A percentile compares a stretch with the other conserved stretches of the same genome.
phyloP scores from a whole-genome alignment of 1,140 invertebrate genomes.

The Caligus rogercresseyi region DNA sequence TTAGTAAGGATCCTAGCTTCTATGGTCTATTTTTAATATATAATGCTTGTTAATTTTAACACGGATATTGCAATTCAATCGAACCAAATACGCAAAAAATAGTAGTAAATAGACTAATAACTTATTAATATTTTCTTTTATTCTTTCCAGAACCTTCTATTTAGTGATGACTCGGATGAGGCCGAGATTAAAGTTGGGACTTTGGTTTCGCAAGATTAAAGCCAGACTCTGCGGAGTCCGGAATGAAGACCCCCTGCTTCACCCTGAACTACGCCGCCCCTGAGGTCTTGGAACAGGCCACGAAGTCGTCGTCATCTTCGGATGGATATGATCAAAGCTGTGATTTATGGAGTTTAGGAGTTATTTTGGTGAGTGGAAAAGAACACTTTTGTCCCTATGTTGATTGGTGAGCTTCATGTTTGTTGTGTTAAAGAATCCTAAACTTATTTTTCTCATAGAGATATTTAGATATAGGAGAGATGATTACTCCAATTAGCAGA shows the following conservation, averaged over 20 bases:
- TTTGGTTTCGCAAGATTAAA: slow-evolving; percentile 70
- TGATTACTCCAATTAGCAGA: too few species aligned
- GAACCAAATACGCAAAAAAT: background rate
- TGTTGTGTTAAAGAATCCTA: too few species aligned
- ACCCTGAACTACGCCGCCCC: slow-evolving; percentile 78
- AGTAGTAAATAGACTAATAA: slow-evolving; percentile 1
- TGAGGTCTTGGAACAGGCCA: slow-evolving; percentile 48
- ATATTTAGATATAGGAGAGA: too few species aligned
- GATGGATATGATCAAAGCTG: slow-evolving; percentile 63
- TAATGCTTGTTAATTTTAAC: too few species aligned
- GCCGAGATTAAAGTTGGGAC: slow-evolving; percentile 45
- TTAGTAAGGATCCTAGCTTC: too few species aligned
- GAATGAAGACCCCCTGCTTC: slow-evolving; percentile 62
- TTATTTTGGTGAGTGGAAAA: slow-evolving; percentile 46
- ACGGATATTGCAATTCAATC: too few species aligned
- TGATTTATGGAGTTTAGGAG: slow-evolving; percentile 80
- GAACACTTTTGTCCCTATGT: too few species aligned
- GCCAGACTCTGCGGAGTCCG: slow-evolving; percentile 36
- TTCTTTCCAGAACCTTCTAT: slow-evolving; percentile 26
- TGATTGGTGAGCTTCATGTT: too few species aligned
- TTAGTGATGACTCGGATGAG: slow-evolving; percentile 24
- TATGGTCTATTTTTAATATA: too few species aligned
- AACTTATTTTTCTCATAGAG: too few species aligned
- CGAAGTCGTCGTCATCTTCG: slow-evolving; percentile 30
- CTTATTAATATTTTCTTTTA: too few species aligned